Base-by-base conservation (phyloP, 1,140 invertebrate species). In the Nixonia krombeini region DNA sequence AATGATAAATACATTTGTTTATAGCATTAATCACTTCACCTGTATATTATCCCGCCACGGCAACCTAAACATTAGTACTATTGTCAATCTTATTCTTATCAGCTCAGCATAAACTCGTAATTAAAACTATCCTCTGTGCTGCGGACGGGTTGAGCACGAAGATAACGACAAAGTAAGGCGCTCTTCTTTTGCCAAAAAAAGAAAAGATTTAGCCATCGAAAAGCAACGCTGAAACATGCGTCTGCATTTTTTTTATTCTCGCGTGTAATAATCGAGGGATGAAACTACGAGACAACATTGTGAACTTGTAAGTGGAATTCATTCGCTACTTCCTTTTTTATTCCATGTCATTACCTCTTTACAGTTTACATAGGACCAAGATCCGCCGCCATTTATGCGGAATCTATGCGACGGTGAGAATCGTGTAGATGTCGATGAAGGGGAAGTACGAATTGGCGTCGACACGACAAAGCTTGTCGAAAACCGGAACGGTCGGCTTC, bases 351-450 rank as follows among this genome's bases (percentile, higher is more conserved):
- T 49, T 51, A 35, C 63, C 68, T 26, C 46, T 66, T 50, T 37
- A 58, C 53, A 13, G 42, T 47, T 66, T 65, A 51, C 37, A 75
- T 75, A 79, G 79, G 73, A 81, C 73, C 79, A 82, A 82, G 65
- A 66, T 76, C 73, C 71, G 68, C 72, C 41, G 25, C 8, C 13
- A 57, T 46, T 45, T 13, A 35, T 12, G 12, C 13, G 33, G 12
- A 10, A 53, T 62, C 57, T 68, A 61, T 62, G 52, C 55, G 65
- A 37, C 59, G 59, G 55, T 50, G 58, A 59, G 59, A 55, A 55
- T 40, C 33, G 10, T 16, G 40, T 55, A 59, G 40, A 41, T 40
- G 18, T 18, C 35, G 35, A 37, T 37, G 10, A 31, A 26, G 25
- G 25, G 9, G 25, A n/a, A n/a, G n/a, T n/a, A n/a, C n/a, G n/a